A percentile compares a stretch with the other conserved stretches of the same genome.
Evolutionary conservation across 2,888 invertebrate species (phyloP).

Genomic region (Amitus sp.): DNA sequence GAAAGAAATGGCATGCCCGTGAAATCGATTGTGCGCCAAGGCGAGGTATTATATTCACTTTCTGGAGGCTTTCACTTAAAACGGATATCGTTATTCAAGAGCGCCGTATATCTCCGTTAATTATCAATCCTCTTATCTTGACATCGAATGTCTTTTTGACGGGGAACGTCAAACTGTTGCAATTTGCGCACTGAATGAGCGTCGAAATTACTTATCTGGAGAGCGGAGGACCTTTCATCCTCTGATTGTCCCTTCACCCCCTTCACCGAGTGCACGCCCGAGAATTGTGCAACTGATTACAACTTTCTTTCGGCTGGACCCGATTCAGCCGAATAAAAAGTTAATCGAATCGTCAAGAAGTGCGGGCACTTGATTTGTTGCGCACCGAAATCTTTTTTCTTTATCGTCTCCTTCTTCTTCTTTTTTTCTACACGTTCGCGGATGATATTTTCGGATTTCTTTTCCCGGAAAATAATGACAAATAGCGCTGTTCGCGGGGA

Average conservation of each 20-base stretch:
- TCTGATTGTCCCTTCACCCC: conserved; percentile 25
- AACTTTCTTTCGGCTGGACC: conserved; percentile 33
- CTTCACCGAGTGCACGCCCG: conserved; percentile 1
- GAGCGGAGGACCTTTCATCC: conserved; percentile 9
- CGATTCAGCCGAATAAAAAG: conserved; percentile 11
- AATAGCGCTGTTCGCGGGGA: too few relatives aligned
- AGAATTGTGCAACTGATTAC: conserved; percentile 29
- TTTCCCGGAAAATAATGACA: too few relatives aligned
- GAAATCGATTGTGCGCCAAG: conserved; percentile 3
- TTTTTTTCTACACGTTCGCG: too few relatives aligned
- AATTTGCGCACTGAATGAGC: conserved; percentile 5
- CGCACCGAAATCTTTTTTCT: not conserved
- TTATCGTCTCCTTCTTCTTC: too few relatives aligned
- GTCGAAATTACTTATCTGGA: conserved; percentile 7
- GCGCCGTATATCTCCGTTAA: conserved; percentile 46
- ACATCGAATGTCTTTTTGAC: conserved; percentile 32
- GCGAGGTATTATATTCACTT: conserved; percentile 12
- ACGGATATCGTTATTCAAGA: conserved; percentile 32
- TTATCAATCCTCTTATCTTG: conserved; percentile 38
- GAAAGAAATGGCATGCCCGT: conserved; percentile 5
- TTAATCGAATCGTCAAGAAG: conserved; percentile 22
- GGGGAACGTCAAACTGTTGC: not conserved
- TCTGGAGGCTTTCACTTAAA: conserved; percentile 35
- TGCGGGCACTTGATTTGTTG: not conserved
- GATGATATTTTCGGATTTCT: too few relatives aligned